These are phyloP conservation scores for Diaperis boleti DNA, from an alignment of 2,888 invertebrate species.

Conservation along the genomic window DNA sequence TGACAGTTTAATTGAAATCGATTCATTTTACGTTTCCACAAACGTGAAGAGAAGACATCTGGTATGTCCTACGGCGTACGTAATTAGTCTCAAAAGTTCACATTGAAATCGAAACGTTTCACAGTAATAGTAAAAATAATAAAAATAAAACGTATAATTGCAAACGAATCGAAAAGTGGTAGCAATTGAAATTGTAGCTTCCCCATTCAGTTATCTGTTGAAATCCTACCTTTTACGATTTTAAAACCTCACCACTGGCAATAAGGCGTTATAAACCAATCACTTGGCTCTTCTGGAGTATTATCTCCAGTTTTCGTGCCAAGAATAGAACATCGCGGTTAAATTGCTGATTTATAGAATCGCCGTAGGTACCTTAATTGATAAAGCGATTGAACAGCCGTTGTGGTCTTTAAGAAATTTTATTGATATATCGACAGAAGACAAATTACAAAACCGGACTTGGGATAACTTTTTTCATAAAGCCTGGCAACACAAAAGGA, in stretches of 20 bases:
- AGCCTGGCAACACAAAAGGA: slow-evolving; percentile 5
- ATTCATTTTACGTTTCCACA: no score
- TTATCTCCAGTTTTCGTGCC: slow-evolving; percentile 12
- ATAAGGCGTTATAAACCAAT: slow-evolving; percentile 3
- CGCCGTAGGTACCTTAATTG: slow-evolving; percentile 16
- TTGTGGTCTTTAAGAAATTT: slow-evolving; percentile 6
- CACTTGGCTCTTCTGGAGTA: not conserved
- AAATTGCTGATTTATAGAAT: slow-evolving; percentile 16
- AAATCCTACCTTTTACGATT: not conserved
- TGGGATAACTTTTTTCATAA: slow-evolving; percentile 30
- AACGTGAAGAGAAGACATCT: no score
- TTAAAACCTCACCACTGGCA: not conserved
- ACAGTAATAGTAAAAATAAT: no score
- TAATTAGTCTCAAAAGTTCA: no score
- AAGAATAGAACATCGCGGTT: slow-evolving; percentile 6
- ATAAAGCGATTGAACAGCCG: slow-evolving; percentile 17
- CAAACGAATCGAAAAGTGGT: no score
- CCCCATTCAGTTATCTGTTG: not conserved
- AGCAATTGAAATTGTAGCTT: not conserved
- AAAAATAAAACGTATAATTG: no score
- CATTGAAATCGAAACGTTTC: no score
- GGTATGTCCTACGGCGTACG: no score
- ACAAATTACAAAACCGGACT: slow-evolving; percentile 22
- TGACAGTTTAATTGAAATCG: no score
- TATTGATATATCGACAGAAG: slow-evolving; percentile 15